Percentiles rank a stretch among this genome's conserved stretches.
Conservation (phyloP, 2,113 vertebrate genomes). For the Quiscalus mexicanus region DNA sequence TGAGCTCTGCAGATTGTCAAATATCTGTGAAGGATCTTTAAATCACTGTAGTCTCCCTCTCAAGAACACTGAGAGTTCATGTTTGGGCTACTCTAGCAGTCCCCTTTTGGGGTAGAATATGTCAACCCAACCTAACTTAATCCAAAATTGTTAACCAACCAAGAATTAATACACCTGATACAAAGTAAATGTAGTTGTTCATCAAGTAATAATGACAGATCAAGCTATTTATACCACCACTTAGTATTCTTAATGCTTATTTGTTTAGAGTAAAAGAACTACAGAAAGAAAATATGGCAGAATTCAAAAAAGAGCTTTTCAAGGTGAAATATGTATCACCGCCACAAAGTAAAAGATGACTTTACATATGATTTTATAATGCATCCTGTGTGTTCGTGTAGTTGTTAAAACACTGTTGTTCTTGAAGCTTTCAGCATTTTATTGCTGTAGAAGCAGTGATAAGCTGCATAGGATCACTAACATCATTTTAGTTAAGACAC, state of each 20-base stretch:
- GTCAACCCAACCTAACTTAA: neutral
- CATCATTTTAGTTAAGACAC: slow-evolving; percentile 42
- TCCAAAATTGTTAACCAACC: neutral
- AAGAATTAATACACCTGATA: neutral
- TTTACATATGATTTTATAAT: neutral
- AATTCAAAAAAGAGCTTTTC: neutral
- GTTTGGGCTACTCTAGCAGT: neutral
- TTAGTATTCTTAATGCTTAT: neutral
- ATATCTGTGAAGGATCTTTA: neutral
- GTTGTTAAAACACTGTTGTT: neutral
- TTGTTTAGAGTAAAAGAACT: neutral
- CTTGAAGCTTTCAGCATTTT: neutral
- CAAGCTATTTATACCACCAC: neutral
- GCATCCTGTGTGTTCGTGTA: neutral
- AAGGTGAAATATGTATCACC: neutral
- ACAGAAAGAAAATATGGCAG: neutral
- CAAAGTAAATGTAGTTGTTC: neutral
- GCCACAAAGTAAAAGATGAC: neutral
- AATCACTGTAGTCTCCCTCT: neutral
- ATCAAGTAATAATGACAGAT: neutral
- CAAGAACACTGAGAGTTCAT: neutral
- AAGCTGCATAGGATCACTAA: slow-evolving; percentile 20
- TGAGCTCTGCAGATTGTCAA: neutral
- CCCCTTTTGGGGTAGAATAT: neutral
- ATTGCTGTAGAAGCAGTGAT: neutral